Evolutionary conservation across 2,888 invertebrate species (phyloP).

Genomic region (Lepidocyrtoides sp.): DNA sequence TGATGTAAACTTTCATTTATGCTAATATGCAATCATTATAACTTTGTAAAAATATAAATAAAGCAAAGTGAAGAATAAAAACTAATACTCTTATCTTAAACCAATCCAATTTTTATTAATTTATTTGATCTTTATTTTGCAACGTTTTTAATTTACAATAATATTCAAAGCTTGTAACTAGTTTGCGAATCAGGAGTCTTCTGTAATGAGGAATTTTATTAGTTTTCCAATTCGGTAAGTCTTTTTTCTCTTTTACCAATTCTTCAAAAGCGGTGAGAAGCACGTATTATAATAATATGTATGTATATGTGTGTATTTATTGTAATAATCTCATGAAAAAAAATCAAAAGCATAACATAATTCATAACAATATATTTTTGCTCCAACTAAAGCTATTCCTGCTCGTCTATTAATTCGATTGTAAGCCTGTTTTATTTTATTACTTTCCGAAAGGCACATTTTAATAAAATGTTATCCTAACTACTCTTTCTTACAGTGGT

Average conservation of each 20-base stretch:
- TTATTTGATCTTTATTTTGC: conserved; percentile 30
- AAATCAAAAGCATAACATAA: conserved; percentile 16
- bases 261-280: background rate
- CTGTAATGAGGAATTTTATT: background rate
- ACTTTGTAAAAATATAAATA: background rate
- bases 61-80: background rate
- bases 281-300: background rate
- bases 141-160: background rate
- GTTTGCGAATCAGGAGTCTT: no score
- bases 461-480: background rate
- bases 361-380: background rate
- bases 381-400: background rate
- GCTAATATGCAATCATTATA: background rate
- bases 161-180: conserved; percentile 7
- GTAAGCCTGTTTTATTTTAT: background rate
- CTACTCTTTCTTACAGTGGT: background rate
- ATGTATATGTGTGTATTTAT: no score
- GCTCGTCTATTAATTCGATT: background rate
- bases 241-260: conserved; percentile 33
- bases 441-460: background rate
- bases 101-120: background rate
- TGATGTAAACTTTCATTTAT: background rate
- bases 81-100: background rate
- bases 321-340: conserved; percentile 6
- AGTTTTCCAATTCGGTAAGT: conserved; percentile 8